Percentiles rank a stretch among this genome's conserved stretches.
These are phyloP conservation scores for Sphyrna mokarran DNA, from an alignment of 2,113 vertebrate genomes.

Conservation along the genomic window DNA sequence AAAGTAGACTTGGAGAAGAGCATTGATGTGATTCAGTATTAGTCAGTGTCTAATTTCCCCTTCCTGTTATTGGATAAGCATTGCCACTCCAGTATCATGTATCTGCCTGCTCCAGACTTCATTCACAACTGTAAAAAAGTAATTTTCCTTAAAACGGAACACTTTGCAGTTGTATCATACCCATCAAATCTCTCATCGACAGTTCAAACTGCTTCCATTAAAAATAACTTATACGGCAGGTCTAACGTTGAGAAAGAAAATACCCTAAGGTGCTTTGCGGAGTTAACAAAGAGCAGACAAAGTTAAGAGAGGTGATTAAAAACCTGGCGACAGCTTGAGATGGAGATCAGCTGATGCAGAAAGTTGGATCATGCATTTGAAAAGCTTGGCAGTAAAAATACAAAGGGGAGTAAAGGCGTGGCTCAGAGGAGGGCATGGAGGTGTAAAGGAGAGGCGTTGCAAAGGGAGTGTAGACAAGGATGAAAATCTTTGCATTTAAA, in stretches of 20 bases:
- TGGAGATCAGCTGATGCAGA: not conserved
- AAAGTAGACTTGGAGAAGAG: not conserved
- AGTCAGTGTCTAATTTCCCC: not conserved
- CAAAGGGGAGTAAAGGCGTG: not conserved
- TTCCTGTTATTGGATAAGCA: not conserved
- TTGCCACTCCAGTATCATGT: not conserved
- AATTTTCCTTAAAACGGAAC: not conserved
- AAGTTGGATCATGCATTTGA: not conserved
- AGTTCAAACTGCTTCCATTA: not conserved
- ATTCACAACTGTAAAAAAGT: not conserved
- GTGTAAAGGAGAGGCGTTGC: not conserved
- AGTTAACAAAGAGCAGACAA: not conserved
- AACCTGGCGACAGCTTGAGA: not conserved
- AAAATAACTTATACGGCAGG: not conserved
- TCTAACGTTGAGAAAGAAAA: not conserved
- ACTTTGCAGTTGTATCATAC: not conserved
- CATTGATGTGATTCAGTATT: not conserved
- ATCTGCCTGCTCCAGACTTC: not conserved
- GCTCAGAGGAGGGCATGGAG: not conserved
- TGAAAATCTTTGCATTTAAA: not conserved
- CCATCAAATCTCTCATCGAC: not conserved
- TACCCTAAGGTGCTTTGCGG: not conserved
- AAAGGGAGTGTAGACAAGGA: not conserved
- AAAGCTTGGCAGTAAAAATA: not conserved
- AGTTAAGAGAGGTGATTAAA: not conserved